Evolutionary conservation across 1,140 invertebrate genomes (phyloP), one percentile per base, ranked within the genome.

Genomic region (Orchestia grillus): DNA sequence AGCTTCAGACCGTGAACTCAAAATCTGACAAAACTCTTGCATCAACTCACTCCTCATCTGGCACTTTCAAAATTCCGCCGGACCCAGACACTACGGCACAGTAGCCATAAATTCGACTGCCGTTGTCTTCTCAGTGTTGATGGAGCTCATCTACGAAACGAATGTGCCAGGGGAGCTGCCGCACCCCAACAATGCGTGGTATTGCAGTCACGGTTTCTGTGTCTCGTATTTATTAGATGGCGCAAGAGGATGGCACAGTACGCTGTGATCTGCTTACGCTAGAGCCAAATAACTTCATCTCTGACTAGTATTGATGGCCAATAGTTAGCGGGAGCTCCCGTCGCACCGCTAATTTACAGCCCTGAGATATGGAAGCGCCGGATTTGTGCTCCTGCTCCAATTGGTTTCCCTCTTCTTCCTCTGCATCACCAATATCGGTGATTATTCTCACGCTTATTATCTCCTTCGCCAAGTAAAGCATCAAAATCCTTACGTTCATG

Each of bases 241-340:
- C 88, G 15, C n/a, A 41, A 90, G 88, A 11, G 88, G 42, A 28
- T 42, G 88, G 88, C 42, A 90, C n/a, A 42, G 88, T 43, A 42
- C 41, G 88, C 88, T 42, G 4, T 42, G 43, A 90, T 90, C 88
- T 90, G 88, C 88, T 90, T 90, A 90, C 88, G 88, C 88, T 41
- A 16, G 15, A 44, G 41, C 43, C 88, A 44, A 44, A 90, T 90
- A 42, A 90, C 43, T 90, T 90, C 88, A 90, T 90, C 88, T 41
- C 15, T 28, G 88, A 90, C 88, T 90, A 41, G 43, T 90, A 90
- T 90, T 90, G 88, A 90, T 90, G 88, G 88, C 88, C 88, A 90
- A 90, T 90, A 90, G 88, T 90, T 90, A 90, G 88, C 88, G 15
- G 15, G n/a, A 41, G 88, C 88, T 90, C 43, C 88, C 88, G 43